These are phyloP conservation scores for Dasyurus viverrinus DNA, from an alignment of 2,113 vertebrate species.

Conservation along the genomic window DNA sequence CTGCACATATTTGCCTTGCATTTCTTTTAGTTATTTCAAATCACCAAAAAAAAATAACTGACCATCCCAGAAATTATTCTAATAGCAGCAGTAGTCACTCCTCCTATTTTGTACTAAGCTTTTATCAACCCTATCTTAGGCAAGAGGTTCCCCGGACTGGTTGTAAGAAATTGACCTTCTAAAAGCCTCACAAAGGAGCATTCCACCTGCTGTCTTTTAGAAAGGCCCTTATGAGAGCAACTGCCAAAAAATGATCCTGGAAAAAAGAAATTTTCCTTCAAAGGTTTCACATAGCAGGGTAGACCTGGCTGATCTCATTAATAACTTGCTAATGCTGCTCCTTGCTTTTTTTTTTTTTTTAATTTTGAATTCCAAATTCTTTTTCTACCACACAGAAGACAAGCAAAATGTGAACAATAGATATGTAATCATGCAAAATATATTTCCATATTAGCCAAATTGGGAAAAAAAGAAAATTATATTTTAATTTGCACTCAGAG, in stretches of 20 bases:
- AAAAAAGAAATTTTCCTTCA: neutral
- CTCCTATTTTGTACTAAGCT: neutral
- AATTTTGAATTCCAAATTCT: neutral
- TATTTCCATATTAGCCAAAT: neutral
- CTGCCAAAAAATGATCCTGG: neutral
- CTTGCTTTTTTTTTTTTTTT: too few species aligned
- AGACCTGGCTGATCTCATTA: too few species aligned
- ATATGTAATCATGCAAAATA: neutral
- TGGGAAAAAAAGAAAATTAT: neutral
- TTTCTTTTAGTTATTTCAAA: neutral
- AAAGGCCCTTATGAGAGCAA: neutral
- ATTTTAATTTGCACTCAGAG: neutral
- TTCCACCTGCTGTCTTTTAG: neutral
- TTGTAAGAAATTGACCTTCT: neutral
- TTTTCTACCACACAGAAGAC: neutral
- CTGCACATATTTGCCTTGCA: neutral
- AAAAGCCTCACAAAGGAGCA: neutral
- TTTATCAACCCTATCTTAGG: neutral
- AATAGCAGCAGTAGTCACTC: neutral
- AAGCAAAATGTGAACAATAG: neutral
- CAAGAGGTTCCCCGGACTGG: neutral
- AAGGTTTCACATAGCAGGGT: neutral
- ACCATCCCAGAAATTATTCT: neutral
- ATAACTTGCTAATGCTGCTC: too few species aligned
- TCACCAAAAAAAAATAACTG: neutral